Conservation (phyloP, 1,140 invertebrate species). For the Pachypeltis micranthus region DNA sequence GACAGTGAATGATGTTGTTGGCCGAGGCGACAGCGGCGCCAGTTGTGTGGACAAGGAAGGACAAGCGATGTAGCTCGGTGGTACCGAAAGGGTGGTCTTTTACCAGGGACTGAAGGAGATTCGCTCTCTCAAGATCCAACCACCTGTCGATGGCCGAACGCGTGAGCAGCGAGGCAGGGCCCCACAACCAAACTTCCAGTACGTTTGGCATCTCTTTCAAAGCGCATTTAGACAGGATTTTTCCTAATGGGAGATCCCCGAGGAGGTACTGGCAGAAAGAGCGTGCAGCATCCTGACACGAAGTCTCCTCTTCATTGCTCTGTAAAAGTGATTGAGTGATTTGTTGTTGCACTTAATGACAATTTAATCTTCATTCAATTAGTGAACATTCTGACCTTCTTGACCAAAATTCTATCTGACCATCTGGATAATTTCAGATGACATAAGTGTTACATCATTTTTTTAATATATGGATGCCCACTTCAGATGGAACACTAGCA, state of each 20-base stretch:
- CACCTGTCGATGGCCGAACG: constrained; percentile 40
- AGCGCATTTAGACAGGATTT: not conserved
- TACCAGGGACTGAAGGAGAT: constrained; percentile 62
- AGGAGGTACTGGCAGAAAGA: not conserved
- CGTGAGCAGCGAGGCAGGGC: constrained; percentile 49
- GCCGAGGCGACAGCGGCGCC: not conserved
- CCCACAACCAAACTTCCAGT: constrained; percentile 73
- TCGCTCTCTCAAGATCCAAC: constrained; percentile 71
- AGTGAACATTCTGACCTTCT: no score
- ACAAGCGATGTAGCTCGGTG: not conserved
- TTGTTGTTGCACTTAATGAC: no score
- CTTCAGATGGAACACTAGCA: no score
- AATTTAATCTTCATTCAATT: no score
- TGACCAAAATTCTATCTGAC: no score
- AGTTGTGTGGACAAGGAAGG: constrained; percentile 6
- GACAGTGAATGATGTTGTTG: not conserved
- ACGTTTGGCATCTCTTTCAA: constrained; percentile 48
- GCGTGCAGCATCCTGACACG: not conserved
- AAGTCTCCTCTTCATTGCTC: not conserved
- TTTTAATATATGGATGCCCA: no score
- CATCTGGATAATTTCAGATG: no score
- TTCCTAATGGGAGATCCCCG: constrained; percentile 32
- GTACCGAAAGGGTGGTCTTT: constrained; percentile 41
- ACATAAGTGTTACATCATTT: no score
- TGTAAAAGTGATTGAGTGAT: no score